These are phyloP conservation scores for Halcyon senegalensis DNA, from an alignment of 2,113 vertebrate species.

Conservation along the genomic window DNA sequence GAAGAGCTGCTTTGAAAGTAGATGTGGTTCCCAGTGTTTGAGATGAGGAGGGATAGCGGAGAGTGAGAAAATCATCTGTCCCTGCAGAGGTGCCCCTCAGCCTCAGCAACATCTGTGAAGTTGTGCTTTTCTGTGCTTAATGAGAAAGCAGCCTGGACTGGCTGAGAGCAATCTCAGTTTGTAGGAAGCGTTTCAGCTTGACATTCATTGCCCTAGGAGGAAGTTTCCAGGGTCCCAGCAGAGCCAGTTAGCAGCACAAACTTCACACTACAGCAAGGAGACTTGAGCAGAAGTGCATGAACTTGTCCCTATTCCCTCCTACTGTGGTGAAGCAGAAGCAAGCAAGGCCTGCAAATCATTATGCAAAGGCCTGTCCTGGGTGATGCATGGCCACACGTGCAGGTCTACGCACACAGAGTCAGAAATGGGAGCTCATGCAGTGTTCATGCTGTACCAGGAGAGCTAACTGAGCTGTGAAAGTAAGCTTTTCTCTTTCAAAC, in stretches of 20 bases:
- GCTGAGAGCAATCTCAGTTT: not conserved
- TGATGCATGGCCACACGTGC: not conserved
- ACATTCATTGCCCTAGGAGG: not conserved
- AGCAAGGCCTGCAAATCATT: not conserved
- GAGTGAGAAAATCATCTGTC: not conserved
- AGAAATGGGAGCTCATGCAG: not conserved
- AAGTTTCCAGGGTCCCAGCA: not conserved
- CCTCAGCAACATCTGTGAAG: not conserved
- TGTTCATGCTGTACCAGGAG: constrained; percentile 62
- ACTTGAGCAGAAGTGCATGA: not conserved
- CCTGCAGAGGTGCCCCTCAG: not conserved
- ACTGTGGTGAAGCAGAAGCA: not conserved
- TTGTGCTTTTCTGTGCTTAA: not conserved
- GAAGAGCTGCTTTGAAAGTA: constrained; percentile 37
- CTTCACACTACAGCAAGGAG: not conserved
- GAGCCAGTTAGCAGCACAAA: not conserved
- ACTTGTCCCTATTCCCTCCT: not conserved
- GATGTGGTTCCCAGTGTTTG: not conserved
- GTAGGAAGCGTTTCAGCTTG: not conserved
- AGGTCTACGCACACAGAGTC: not conserved
- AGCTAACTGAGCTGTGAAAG: constrained; percentile 76
- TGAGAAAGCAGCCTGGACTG: not conserved
- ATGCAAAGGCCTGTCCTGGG: not conserved
- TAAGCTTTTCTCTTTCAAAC: constrained; percentile 81
- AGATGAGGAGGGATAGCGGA: not conserved